Evolutionary conservation across 2,113 vertebrate species (phyloP), one percentile per base, ranked within the genome.

Genomic region (Gadus macrocephalus): DNA sequence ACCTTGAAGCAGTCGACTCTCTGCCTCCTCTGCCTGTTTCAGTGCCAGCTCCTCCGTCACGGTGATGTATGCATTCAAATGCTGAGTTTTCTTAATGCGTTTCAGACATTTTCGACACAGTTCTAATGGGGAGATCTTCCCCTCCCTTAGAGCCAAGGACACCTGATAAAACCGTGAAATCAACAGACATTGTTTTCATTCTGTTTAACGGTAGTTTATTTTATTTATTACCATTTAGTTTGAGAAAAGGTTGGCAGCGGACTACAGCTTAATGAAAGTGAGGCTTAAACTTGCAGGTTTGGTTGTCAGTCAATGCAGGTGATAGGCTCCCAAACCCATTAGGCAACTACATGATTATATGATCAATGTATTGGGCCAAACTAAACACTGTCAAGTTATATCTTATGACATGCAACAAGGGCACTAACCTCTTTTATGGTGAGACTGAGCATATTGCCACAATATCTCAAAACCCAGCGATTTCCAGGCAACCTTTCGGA

Each of bases 61-160:
- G 0, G 92, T 95, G 63, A 98, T 92, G 72, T 95, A 99, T 0
- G 95, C 94, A 2, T 99, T 99, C 0, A 99, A 90, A 65, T 93
- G 91, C 53, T 70, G 87, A 1, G 94, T 97, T 75, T 91, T 93
- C 86, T 82, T 93, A 79, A 98, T 92, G 68, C 88, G 91, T 19
- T 94, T 85, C 58, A 99, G 88, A 71, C 96, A 98, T 64, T 88
- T 93, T 73, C 85, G 93, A 79, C 95, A 98, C 7, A 99, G 93
- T 76, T 99, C 95, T 0, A 87, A 92, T 2, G 96, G 91, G n/a
- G 89, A 91, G 59, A 96, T 79, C 4, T 27, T 92, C 28, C 97
- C 94, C 77, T 94, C 92, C 77, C 88, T 91, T 79, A 99, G 70
- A 0, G 96, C 97, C 0, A 73, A 79, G 72, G 96, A 93, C 38